Evolutionary conservation across 92 coral and sea anemone species (phyloP).

Genomic region (Galaxea fascicularis): DNA sequence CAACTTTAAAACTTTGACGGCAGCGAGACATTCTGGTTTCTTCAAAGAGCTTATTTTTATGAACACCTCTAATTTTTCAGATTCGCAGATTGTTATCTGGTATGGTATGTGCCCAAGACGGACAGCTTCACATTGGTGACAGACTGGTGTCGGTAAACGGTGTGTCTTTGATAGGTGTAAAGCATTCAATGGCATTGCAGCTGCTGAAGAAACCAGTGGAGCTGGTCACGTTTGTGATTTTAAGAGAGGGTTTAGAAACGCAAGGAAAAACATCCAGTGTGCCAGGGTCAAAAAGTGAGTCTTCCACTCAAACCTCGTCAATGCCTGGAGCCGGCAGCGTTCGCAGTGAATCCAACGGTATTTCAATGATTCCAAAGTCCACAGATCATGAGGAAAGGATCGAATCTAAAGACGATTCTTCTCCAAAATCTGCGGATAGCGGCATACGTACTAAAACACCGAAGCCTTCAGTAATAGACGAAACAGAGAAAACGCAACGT

Average conservation of each 20-base stretch:
- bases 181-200: constrained; percentile 90
- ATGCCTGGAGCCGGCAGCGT: background rate
- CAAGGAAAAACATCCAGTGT: background rate
- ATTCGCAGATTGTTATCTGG: constrained; percentile 92
- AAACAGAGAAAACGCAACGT: no score
- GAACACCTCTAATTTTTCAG: constrained; percentile 65
- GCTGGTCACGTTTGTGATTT: constrained; percentile 67
- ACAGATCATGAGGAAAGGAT: no score
- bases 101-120: constrained; percentile 87
- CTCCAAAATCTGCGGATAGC: background rate
- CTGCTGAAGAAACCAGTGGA: constrained; percentile 90
- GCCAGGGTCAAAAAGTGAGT: background rate
- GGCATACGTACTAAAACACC: background rate
- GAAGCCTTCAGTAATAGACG: background rate
- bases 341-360: background rate
- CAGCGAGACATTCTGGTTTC: no score
- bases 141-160: constrained; percentile 88
- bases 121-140: constrained; percentile 83
- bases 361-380: background rate
- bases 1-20: no score
- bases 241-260: constrained; percentile 63
- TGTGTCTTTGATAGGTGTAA: constrained; percentile 73
- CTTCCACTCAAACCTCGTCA: background rate
- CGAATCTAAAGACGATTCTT: background rate
- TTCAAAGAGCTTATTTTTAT: no score